Conservation (phyloP, 1,140 invertebrate species). For the Drosophila murphyi region DNA sequence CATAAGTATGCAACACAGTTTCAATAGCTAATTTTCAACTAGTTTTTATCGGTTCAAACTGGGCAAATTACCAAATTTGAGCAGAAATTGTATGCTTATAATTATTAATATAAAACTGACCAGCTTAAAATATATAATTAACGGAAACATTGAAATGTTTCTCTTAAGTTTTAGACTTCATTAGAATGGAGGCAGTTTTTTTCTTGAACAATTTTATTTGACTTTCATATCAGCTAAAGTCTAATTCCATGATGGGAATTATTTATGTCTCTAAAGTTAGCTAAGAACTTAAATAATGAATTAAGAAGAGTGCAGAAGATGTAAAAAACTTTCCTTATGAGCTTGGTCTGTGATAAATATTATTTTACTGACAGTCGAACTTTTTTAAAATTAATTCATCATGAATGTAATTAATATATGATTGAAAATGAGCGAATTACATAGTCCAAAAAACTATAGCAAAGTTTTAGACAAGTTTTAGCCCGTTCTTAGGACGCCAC, state of each 20-base stretch:
- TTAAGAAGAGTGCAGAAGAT: no score
- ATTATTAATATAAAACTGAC: not conserved
- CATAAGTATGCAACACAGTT: slow-evolving; percentile 52
- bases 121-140: not conserved
- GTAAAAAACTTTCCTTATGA: not conserved
- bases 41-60: not conserved
- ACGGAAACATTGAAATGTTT: no score
- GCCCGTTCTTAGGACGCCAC: not conserved
- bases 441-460: not conserved
- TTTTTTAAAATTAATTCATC: not conserved
- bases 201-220: no score
- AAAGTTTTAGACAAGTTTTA: slow-evolving; percentile 10
- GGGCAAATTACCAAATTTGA: not conserved
- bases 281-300: no score
- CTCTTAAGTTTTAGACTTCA: no score
- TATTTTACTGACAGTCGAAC: not conserved
- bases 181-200: no score
- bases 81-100: not conserved
- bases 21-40: slow-evolving; percentile 15
- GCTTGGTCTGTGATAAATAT: not conserved
- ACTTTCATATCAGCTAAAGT: no score
- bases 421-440: not conserved
- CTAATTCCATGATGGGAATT: no score
- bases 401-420: slow-evolving; percentile 7
- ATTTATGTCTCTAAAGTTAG: no score